These are phyloP conservation scores for Andrena bicolor DNA, from an alignment of 2,888 invertebrate species.

Conservation along the genomic window DNA sequence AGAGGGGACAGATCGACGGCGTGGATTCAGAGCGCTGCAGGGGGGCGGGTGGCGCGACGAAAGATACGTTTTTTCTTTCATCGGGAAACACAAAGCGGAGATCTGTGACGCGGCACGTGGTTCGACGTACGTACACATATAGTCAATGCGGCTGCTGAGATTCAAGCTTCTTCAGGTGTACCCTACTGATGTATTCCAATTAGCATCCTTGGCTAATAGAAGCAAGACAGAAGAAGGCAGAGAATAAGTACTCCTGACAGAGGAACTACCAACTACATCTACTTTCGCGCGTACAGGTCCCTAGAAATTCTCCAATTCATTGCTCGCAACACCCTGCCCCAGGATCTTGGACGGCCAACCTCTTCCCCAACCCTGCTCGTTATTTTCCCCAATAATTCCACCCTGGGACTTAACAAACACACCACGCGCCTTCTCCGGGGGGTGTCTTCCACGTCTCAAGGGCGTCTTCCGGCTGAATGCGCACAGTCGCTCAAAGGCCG, in stretches of 20 bases:
- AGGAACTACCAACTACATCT: not conserved
- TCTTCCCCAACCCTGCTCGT: not conserved
- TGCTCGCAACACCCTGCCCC: not conserved
- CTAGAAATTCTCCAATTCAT: not conserved
- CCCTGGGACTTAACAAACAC: not conserved
- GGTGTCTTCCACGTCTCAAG: not conserved
- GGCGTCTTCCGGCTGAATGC: not conserved
- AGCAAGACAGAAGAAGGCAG: too few species aligned
- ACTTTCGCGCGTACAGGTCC: not conserved
- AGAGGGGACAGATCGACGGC: slow-evolving; percentile 36
- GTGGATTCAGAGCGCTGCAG: not conserved
- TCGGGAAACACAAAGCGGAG: slow-evolving; percentile 41
- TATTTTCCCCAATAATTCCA: not conserved
- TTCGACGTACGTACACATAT: not conserved
- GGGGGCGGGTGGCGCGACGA: slow-evolving; percentile 1
- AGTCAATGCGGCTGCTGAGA: not conserved
- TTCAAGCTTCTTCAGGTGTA: not conserved
- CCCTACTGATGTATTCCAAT: too few species aligned
- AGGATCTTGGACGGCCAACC: not conserved
- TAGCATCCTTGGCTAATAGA: too few species aligned
- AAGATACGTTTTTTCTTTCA: slow-evolving; percentile 51
- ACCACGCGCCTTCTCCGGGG: not conserved
- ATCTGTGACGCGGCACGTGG: slow-evolving; percentile 25
- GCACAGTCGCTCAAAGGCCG: not conserved
- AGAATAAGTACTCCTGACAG: too few species aligned